Evolutionary conservation across 2,113 vertebrate genomes (phyloP).

Genomic region (Toxostoma redivivum): DNA sequence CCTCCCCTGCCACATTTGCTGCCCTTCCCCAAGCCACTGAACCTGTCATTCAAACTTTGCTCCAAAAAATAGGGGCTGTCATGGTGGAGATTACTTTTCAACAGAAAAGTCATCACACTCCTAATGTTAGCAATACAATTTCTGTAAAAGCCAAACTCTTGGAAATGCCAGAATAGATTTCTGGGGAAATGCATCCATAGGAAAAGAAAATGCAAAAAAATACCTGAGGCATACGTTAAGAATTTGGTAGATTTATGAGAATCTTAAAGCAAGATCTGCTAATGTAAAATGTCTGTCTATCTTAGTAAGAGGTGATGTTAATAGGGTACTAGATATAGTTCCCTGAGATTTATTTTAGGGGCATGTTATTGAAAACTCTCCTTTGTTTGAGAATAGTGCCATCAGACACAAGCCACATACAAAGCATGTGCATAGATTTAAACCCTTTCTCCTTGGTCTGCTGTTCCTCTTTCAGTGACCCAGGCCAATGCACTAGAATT

Average conservation of each 20-base stretch:
- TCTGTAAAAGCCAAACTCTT: neutral
- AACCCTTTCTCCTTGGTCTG: neutral
- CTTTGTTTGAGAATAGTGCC: neutral
- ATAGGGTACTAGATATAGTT: neutral
- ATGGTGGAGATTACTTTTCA: neutral
- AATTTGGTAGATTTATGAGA: neutral
- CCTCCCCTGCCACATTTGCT: fast-evolving
- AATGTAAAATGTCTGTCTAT: neutral
- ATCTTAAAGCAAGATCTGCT: neutral
- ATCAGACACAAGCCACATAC: neutral
- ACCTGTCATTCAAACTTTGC: neutral
- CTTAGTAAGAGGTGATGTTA: neutral
- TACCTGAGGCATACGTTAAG: neutral
- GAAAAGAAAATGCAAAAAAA: neutral
- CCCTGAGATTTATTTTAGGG: neutral
- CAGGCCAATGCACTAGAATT: neutral
- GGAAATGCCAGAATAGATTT: neutral
- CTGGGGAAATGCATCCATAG: neutral
- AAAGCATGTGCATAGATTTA: neutral
- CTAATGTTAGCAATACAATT: neutral
- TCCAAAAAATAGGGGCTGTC: neutral
- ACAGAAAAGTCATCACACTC: neutral
- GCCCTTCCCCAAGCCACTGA: neutral
- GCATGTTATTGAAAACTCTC: neutral
- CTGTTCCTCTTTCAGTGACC: neutral